phyloP scores from a whole-genome alignment of 23 tunicate species.

The Botrylloides violaceus region DNA sequence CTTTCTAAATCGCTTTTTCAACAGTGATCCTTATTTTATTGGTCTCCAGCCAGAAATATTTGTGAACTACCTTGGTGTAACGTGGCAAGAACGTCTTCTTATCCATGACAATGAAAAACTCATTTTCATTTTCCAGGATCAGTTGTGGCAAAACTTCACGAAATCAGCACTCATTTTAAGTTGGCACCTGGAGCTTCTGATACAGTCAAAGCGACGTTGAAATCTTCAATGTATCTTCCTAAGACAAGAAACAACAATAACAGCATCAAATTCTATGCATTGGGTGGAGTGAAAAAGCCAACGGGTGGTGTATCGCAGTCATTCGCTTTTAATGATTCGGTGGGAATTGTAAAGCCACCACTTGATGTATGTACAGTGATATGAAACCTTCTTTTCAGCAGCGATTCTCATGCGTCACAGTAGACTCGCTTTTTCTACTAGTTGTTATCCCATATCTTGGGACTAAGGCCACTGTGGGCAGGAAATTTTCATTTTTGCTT shows the following conservation, averaged over 20 bases:
- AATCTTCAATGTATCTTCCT: constrained; percentile 23
- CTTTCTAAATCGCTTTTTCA: too few species aligned
- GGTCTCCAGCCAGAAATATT: too few species aligned
- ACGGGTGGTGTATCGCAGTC: not conserved
- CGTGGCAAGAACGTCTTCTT: too few species aligned
- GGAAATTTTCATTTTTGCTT: too few species aligned
- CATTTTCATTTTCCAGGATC: constrained; percentile 32
- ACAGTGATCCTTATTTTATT: too few species aligned
- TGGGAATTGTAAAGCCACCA: constrained; percentile 53
- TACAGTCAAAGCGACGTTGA: constrained; percentile 19
- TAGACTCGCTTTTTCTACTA: too few species aligned
- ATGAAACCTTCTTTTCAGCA: too few species aligned
- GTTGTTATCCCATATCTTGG: too few species aligned
- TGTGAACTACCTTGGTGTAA: too few species aligned
- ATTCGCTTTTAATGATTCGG: constrained; percentile 32
- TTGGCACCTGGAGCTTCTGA: constrained; percentile 30
- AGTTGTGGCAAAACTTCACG: constrained; percentile 39
- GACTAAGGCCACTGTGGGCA: too few species aligned
- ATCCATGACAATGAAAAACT: not conserved
- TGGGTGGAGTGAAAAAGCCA: constrained; percentile 49
- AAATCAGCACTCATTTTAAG: constrained; percentile 15
- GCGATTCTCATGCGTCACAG: too few species aligned
- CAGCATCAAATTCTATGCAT: constrained; percentile 56
- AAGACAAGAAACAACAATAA: constrained; percentile 32
- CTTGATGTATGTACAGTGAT: too few species aligned